phyloP scores from a whole-genome alignment of 2,888 invertebrate species.

The Himalopsyche japonica region DNA sequence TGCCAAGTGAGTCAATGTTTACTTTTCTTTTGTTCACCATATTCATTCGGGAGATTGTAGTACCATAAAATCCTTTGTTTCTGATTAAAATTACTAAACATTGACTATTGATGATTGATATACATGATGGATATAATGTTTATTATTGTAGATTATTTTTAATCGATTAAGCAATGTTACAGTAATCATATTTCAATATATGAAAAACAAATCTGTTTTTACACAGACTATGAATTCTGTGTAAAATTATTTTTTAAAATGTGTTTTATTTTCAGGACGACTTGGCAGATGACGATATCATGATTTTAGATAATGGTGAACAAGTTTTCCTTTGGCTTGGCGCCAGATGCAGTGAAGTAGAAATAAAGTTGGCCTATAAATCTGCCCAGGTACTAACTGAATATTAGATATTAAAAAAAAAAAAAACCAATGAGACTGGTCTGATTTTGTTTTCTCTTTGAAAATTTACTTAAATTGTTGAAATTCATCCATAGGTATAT shows the following conservation, averaged over 20 bases:
- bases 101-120: no score
- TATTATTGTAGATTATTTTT: no score
- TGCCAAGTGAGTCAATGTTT: slow-evolving; percentile 73
- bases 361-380: slow-evolving; percentile 97
- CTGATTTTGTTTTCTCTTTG: no score
- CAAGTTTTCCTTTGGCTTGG: slow-evolving; percentile 98
- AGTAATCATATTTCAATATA: no score
- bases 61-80: not conserved
- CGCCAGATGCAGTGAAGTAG: slow-evolving; percentile 95
- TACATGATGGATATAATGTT: no score
- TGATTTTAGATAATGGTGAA: slow-evolving; percentile 98
- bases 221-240: no score
- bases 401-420: no score
- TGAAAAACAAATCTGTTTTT: no score
- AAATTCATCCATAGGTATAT: slow-evolving; percentile 73
- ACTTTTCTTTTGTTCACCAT: not conserved
- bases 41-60: not conserved
- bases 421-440: no score
- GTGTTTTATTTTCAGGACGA: slow-evolving; percentile 76
- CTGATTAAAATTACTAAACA: no score
- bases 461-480: no score
- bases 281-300: slow-evolving; percentile 98
- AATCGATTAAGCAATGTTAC: no score
- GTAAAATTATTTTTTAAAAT: not conserved
- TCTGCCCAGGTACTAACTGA: slow-evolving; percentile 98